Evolutionary conservation across 2,888 invertebrate species (phyloP).

Genomic region (Sphaeridia pumilis): DNA sequence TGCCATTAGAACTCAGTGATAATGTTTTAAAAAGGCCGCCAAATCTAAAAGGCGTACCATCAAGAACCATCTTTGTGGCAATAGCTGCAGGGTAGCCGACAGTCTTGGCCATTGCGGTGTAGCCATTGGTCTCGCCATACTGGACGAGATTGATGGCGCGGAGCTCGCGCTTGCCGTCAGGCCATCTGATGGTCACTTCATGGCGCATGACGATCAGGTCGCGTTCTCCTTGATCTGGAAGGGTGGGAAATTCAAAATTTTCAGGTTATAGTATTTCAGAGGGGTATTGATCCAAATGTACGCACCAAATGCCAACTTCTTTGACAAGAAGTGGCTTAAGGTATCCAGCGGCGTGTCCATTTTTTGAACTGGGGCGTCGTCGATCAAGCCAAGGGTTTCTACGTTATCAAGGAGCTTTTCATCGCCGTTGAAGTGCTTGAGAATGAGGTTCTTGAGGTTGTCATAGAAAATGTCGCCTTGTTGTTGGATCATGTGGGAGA

Average conservation of each 20-base stretch:
- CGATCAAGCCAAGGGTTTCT: conserved; percentile 76
- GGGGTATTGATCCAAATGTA: not conserved
- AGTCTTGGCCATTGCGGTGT: conserved; percentile 92
- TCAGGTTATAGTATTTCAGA: not conserved
- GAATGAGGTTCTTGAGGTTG: conserved; percentile 71
- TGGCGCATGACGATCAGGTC: conserved; percentile 91
- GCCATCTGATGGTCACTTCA: conserved; percentile 84
- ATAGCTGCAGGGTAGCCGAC: conserved; percentile 91
- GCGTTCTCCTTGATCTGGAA: conserved; percentile 61
- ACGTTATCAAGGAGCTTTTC: conserved; percentile 50
- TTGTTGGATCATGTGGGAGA: conserved; percentile 73
- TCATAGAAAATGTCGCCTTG: conserved; percentile 83
- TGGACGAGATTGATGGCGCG: conserved; percentile 77
- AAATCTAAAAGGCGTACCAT: too few species aligned
- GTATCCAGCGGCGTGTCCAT: conserved; percentile 82
- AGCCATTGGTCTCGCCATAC: conserved; percentile 66
- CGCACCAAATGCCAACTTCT: conserved; percentile 64
- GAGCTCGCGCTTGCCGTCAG: conserved; percentile 67
- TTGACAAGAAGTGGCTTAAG: conserved; percentile 74
- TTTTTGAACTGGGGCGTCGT: conserved; percentile 70
- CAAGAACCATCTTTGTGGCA: conserved; percentile 92
- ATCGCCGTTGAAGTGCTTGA: conserved; percentile 58
- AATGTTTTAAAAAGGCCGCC: too few species aligned
- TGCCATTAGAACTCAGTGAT: too few species aligned
- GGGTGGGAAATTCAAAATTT: too few species aligned